Base-by-base conservation (phyloP, 2,113 vertebrate species). In the Ceyx cyanopectus region DNA sequence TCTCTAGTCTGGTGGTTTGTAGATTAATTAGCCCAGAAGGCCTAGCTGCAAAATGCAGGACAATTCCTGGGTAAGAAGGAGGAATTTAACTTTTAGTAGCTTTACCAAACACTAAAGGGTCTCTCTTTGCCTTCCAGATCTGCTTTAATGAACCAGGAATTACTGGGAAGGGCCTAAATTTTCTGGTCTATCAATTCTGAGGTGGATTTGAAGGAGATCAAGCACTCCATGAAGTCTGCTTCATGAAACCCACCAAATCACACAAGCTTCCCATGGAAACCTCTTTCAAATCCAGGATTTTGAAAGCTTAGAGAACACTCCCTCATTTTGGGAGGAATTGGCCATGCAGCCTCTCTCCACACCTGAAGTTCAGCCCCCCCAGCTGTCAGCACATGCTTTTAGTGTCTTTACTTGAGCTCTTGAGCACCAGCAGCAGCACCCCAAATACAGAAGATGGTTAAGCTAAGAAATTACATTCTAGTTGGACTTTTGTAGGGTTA, bases 281-380 rank as follows among this genome's bases (percentile, higher is more conserved):
- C 24, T 4, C 48, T 30, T n/a, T 40, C 63, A 37, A 19, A 66
- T 0, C 0, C 1, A 5, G 6, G 14, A 22, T 6, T 2, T 45
- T 9, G 22, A 83, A 41, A 11, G 9, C 29, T 77, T 14, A 24
- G 30, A 48, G 17, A 51, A 16, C 8, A 3, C 4, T 34, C 19
- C 14, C 29, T 18, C 4, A 13, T 20, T 67, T 10, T 0, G 0
- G n/a, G 20, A 84, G 20, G 48, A 70, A 90, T 20, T 0, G 0
- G 16, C 30, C 45, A 69, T 22, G 14, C 18, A 46, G 6, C 5
- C 34, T 5, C 51, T 24, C 32, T 26, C 37, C 12, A 2, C 1
- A 10, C 5, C 17, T 14, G 1, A 46, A 15, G 18, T 4, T 37
- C 48, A 34, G 68, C 9, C n/a, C 8, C 7, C 43, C 41, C 10